Evolutionary conservation across 2,888 invertebrate genomes (phyloP).

Genomic region (Dasysyrphus tricinctus): DNA sequence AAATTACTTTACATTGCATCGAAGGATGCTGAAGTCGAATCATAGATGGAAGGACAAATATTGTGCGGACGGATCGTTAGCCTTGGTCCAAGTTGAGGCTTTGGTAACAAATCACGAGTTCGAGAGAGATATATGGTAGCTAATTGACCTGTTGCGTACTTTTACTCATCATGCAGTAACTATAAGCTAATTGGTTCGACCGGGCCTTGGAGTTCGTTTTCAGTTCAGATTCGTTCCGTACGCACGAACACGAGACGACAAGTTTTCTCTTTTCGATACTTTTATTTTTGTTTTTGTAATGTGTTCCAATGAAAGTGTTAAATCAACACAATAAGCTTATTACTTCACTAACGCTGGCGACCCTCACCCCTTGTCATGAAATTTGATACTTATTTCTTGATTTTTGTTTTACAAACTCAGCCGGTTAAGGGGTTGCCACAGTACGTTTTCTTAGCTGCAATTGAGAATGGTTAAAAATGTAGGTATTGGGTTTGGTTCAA

Average conservation of each 20-base stretch:
- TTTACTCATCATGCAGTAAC: conserved; percentile 50
- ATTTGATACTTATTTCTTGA: conserved; percentile 66
- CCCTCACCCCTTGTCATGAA: conserved; percentile 32
- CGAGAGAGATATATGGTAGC: conserved; percentile 65
- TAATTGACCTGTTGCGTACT: conserved; percentile 72
- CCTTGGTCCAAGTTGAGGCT: conserved; percentile 14
- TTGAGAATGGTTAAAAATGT: too few species aligned
- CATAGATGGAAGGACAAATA: conserved; percentile 35
- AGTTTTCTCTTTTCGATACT: background rate
- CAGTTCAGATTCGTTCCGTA: conserved; percentile 18
- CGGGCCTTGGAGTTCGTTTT: conserved; percentile 50
- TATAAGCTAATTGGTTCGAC: conserved; percentile 69
- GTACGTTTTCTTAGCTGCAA: background rate
- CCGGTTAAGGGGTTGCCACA: background rate
- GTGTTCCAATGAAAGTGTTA: conserved; percentile 67
- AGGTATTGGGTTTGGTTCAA: too few species aligned
- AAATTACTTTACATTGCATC: conserved; percentile 64
- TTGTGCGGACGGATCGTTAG: conserved; percentile 23
- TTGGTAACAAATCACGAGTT: conserved; percentile 68
- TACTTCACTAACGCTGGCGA: conserved; percentile 36
- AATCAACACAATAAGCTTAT: conserved; percentile 75
- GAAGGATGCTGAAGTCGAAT: conserved; percentile 21
- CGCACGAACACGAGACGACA: background rate
- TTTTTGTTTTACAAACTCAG: conserved; percentile 41
- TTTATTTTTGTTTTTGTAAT: conserved; percentile 33